Percentiles rank a stretch among this genome's conserved stretches.
Conservation (phyloP, 2,888 invertebrate species). For the Volucella inflata region DNA sequence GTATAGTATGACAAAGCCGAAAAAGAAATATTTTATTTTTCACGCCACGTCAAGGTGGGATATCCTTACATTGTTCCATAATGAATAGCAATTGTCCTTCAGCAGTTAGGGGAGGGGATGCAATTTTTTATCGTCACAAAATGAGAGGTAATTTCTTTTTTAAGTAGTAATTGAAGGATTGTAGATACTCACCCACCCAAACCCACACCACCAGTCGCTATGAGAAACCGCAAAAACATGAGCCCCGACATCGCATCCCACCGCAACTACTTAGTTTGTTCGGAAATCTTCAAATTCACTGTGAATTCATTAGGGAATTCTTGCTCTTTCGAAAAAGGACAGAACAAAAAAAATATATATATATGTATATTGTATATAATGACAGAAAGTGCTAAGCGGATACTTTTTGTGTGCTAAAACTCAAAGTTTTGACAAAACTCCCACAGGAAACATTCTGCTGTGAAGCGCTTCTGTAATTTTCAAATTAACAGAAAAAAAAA, state of each 20-base stretch:
- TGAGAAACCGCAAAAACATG: constrained; percentile 9
- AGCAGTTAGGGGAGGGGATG: neutral
- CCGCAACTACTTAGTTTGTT: constrained; percentile 7
- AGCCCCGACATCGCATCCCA: neutral
- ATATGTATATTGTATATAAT: no score
- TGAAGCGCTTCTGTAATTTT: constrained; percentile 9
- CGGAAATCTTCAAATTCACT: constrained; percentile 48
- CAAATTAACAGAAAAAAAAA: constrained; percentile 42
- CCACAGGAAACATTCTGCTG: constrained; percentile 10
- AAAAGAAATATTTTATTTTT: constrained; percentile 15
- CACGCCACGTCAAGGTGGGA: constrained; percentile 6
- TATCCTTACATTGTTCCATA: constrained; percentile 5
- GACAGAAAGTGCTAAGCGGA: constrained; percentile 18
- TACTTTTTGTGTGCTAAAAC: constrained; percentile 29
- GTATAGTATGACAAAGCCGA: constrained; percentile 26
- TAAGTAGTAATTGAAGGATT: constrained; percentile 43
- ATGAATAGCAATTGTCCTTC: constrained; percentile 18
- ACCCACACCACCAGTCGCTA: neutral
- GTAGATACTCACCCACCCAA: neutral
- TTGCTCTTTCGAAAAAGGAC: neutral
- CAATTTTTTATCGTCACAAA: constrained; percentile 39
- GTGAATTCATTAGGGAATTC: constrained; percentile 51
- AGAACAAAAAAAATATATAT: constrained; percentile 25
- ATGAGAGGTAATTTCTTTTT: constrained; percentile 38
- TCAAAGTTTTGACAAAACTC: constrained; percentile 27